Evolutionary conservation across 2,113 vertebrate genomes (phyloP).

Genomic region (Scomber scombrus): DNA sequence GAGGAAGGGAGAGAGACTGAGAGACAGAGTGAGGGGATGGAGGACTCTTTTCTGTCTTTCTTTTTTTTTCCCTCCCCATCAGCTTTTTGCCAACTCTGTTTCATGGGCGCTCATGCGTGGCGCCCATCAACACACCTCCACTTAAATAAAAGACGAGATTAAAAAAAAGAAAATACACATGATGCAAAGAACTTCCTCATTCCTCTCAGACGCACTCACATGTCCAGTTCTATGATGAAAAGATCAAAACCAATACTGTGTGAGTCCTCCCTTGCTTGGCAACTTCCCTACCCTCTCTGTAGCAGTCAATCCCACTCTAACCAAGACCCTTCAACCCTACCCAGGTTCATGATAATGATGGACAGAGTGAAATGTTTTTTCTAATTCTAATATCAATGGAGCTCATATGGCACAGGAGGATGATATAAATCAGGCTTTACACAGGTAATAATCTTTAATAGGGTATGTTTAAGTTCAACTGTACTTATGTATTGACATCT

Average conservation of each 20-base stretch:
- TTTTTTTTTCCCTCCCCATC: constrained; percentile 82
- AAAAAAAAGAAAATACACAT: constrained; percentile 56
- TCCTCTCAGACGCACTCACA: constrained; percentile 20
- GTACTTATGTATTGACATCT: too few relatives aligned
- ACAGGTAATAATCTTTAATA: too few relatives aligned
- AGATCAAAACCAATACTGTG: too few relatives aligned
- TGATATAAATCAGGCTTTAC: not conserved
- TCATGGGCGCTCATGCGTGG: constrained; percentile 90
- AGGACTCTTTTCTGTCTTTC: constrained; percentile 26
- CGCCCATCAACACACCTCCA: constrained; percentile 86
- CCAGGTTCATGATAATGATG: too few relatives aligned
- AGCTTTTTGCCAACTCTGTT: constrained; percentile 91
- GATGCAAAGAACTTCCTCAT: constrained; percentile 36
- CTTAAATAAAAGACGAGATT: constrained; percentile 77
- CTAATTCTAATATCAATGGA: too few relatives aligned
- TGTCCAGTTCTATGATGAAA: constrained; percentile 1
- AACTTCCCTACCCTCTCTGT: too few relatives aligned
- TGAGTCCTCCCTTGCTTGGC: too few relatives aligned
- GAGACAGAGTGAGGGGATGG: constrained; percentile 61
- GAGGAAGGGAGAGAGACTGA: constrained; percentile 56
- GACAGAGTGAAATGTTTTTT: too few relatives aligned
- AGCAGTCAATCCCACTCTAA: too few relatives aligned
- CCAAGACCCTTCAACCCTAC: too few relatives aligned
- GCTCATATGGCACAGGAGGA: not conserved
- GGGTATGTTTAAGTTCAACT: too few relatives aligned